Conservation (phyloP, 2,888 invertebrate genomes). For the Alitta virens region DNA sequence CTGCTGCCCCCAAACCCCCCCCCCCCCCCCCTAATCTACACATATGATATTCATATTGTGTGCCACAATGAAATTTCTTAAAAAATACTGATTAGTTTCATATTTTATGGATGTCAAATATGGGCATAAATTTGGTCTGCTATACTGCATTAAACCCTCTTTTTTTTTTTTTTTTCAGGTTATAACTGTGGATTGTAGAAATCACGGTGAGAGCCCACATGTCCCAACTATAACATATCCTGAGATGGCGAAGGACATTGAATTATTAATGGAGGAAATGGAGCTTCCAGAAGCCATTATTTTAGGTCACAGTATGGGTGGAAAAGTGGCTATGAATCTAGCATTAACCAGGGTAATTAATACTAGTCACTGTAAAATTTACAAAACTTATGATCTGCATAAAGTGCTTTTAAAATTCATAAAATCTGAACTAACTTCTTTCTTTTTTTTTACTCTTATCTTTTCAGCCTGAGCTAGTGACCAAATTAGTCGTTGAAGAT, state of each 20-base stretch:
- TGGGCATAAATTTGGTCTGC: too few species aligned
- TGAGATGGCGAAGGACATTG: slow-evolving; percentile 74
- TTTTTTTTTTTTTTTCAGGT: slow-evolving; percentile 64
- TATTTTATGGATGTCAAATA: too few species aligned
- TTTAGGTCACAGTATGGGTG: slow-evolving; percentile 94
- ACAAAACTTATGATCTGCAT: too few species aligned
- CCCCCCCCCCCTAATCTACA: too few species aligned
- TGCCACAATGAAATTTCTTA: too few species aligned
- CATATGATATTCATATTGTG: too few species aligned
- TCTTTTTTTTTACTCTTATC: background rate
- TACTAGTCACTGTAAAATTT: too few species aligned
- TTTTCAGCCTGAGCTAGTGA: slow-evolving; percentile 59
- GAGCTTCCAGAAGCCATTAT: slow-evolving; percentile 59
- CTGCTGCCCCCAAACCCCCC: too few species aligned
- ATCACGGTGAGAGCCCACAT: slow-evolving; percentile 93
- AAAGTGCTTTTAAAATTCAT: too few species aligned
- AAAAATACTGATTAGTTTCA: too few species aligned
- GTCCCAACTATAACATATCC: slow-evolving; percentile 70
- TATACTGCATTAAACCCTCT: too few species aligned
- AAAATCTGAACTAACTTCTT: background rate
- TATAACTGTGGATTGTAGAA: slow-evolving; percentile 82
- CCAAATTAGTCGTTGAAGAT: slow-evolving; percentile 71
- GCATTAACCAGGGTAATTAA: slow-evolving; percentile 61
- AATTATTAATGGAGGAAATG: slow-evolving; percentile 45
- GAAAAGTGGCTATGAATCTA: slow-evolving; percentile 83